Evolutionary conservation across 2,113 vertebrate species (phyloP).

Genomic region (Herpailurus yagouaroundi): DNA sequence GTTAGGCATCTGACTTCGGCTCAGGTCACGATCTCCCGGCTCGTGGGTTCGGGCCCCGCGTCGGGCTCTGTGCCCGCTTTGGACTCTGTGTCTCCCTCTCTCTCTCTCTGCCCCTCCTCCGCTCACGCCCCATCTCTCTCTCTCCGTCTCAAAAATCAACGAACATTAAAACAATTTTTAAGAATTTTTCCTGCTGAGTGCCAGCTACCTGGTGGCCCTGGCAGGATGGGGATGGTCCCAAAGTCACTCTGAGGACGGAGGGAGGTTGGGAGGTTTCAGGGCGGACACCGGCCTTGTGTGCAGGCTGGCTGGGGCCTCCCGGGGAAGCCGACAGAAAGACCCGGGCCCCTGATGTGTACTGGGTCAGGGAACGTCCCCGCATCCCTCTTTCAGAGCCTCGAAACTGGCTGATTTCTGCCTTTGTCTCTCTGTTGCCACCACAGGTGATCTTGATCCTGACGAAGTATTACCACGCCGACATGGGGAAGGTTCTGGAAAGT

Average conservation of each 20-base stretch:
- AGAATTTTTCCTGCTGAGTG: neutral
- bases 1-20: too few species aligned
- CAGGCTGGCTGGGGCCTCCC: fast-evolving
- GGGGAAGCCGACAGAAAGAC: fast-evolving
- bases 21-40: too few species aligned
- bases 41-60: too few species aligned
- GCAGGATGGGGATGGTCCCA: neutral
- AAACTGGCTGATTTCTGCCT: slow-evolving; percentile 20
- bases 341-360: fast-evolving
- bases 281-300: fast-evolving
- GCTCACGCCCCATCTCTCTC: too few species aligned
- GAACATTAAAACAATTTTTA: too few species aligned
- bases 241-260: too few species aligned
- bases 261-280: neutral
- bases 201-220: neutral
- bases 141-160: too few species aligned
- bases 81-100: too few species aligned
- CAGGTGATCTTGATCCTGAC: slow-evolving; percentile 99
- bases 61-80: too few species aligned
- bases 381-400: fast-evolving
- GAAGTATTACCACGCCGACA: slow-evolving; percentile 97
- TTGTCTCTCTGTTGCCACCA: slow-evolving; percentile 59
- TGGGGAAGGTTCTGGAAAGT: slow-evolving; percentile 97
- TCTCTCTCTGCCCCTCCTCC: too few species aligned
- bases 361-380: fast-evolving